These are phyloP conservation scores for Heliocidaris tuberculata DNA, from an alignment of 35 echinoderm and acorn worm genomes.

Conservation along the genomic window DNA sequence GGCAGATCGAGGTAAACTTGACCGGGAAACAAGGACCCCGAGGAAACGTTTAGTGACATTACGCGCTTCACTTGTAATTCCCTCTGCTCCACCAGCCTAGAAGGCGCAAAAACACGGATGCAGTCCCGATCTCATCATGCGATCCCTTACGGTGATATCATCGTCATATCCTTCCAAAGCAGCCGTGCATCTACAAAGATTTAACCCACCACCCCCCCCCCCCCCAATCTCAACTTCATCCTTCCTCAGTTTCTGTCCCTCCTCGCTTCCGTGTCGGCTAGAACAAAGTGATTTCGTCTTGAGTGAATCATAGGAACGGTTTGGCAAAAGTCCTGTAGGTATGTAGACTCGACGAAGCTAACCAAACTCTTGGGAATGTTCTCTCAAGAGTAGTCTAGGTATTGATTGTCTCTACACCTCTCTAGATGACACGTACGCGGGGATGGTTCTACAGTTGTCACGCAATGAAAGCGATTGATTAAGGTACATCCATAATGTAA, in stretches of 20 bases:
- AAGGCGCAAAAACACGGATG: slow-evolving; percentile 23
- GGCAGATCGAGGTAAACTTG: neutral
- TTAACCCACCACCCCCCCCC: neutral
- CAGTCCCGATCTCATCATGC: neutral
- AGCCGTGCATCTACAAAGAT: neutral
- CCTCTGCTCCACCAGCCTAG: slow-evolving; percentile 26
- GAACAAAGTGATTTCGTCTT: neutral
- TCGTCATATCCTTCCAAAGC: neutral
- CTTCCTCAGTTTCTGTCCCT: neutral
- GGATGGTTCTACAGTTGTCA: neutral
- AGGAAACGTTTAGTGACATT: slow-evolving; percentile 51
- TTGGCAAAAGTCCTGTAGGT: slow-evolving; percentile 9
- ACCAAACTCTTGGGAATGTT: neutral
- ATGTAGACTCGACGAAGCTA: slow-evolving; percentile 15
- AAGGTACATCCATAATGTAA: neutral
- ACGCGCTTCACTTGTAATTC: slow-evolving; percentile 49
- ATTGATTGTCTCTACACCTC: slow-evolving; percentile 16
- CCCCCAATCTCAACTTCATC: neutral
- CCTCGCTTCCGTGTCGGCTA: neutral
- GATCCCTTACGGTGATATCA: slow-evolving; percentile 9
- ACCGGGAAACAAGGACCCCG: neutral
- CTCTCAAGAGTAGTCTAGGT: neutral
- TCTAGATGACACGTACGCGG: neutral
- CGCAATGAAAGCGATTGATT: neutral
- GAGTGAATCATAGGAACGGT: slow-evolving; percentile 10